phyloP scores from a whole-genome alignment of 2,888 invertebrate genomes.

The Strigamia transsilvanica region DNA sequence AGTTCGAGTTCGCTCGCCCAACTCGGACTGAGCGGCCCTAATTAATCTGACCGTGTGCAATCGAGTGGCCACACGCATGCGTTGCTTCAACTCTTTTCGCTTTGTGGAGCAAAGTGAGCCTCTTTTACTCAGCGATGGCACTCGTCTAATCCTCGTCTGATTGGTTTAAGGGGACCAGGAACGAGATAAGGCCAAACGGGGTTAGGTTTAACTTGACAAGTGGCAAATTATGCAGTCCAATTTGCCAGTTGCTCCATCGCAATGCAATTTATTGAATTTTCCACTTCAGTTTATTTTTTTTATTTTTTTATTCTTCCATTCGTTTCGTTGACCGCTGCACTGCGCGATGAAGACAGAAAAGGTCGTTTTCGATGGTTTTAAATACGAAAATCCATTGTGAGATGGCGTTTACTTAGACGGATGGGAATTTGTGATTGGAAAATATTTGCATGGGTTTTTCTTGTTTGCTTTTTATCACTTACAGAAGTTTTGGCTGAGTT shows the following conservation, averaged over 20 bases:
- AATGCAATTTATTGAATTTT: conserved; percentile 21
- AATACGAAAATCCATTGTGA: too few relatives aligned
- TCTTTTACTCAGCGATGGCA: conserved; percentile 8
- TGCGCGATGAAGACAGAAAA: neutral
- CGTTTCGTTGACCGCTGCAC: neutral
- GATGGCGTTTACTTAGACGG: neutral
- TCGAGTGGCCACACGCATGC: conserved; percentile 26
- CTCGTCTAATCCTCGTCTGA: conserved; percentile 17
- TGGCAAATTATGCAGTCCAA: conserved; percentile 25
- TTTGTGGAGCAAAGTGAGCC: conserved; percentile 26
- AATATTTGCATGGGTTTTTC: neutral
- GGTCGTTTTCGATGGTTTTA: neutral
- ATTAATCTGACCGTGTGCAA: conserved; percentile 30
- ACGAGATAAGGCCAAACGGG: conserved; percentile 17
- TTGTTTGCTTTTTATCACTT: neutral
- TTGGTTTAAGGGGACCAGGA: conserved; percentile 26
- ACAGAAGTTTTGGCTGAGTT: neutral
- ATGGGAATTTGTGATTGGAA: too few relatives aligned
- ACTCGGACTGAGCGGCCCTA: conserved; percentile 24
- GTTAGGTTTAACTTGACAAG: conserved; percentile 7
- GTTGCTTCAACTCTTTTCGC: conserved; percentile 21
- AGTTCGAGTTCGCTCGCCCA: conserved; percentile 26
- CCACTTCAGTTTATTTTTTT: neutral
- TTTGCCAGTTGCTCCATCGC: conserved; percentile 9
- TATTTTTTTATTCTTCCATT: neutral